Conservation (phyloP, 92 coral and sea anemone genomes). For the Porites evermanni region DNA sequence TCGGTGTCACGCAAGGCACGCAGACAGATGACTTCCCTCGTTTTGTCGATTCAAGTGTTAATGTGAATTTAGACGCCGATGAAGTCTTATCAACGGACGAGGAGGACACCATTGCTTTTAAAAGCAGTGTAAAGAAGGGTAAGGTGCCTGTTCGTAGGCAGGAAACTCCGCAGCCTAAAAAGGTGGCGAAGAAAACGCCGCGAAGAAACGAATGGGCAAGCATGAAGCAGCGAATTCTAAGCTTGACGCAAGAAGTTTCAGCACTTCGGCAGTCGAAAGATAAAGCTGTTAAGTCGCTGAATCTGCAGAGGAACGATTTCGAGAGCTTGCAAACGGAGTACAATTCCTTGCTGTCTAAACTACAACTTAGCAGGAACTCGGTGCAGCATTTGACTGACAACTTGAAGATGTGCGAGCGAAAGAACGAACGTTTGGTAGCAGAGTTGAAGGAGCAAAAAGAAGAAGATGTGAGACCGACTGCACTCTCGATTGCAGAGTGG, state of each 20-base stretch:
- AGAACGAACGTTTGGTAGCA: slow-evolving; percentile 75
- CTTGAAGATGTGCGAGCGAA: slow-evolving; percentile 72
- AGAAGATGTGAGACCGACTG: slow-evolving; percentile 45
- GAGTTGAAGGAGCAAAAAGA: slow-evolving; percentile 65
- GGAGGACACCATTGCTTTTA: slow-evolving; percentile 65
- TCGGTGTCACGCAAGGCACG: slow-evolving; percentile 61
- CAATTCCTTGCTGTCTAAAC: slow-evolving; percentile 75
- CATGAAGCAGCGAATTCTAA: slow-evolving; percentile 88
- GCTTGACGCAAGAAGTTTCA: slow-evolving; percentile 94
- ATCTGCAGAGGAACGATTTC: slow-evolving; percentile 67
- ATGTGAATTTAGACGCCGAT: slow-evolving; percentile 67
- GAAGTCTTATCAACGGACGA: slow-evolving; percentile 60
- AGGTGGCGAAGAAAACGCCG: slow-evolving; percentile 72
- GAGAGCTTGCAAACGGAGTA: slow-evolving; percentile 88
- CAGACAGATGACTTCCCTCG: slow-evolving; percentile 71
- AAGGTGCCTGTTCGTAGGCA: slow-evolving; percentile 12
- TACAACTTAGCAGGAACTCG: slow-evolving; percentile 85
- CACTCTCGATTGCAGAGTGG: slow-evolving; percentile 59
- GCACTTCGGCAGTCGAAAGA: slow-evolving; percentile 90
- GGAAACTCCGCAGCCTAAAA: slow-evolving; percentile 76
- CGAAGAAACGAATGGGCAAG: slow-evolving; percentile 88
- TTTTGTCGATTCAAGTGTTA: slow-evolving; percentile 77
- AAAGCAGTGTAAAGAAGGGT: slow-evolving; percentile 37
- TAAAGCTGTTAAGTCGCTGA: slow-evolving; percentile 77
- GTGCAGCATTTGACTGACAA: slow-evolving; percentile 87